Percentiles rank a stretch among this genome's conserved stretches.
These are phyloP conservation scores for Bufo gargarizans DNA, from an alignment of 2,113 vertebrate genomes.

Conservation along the genomic window DNA sequence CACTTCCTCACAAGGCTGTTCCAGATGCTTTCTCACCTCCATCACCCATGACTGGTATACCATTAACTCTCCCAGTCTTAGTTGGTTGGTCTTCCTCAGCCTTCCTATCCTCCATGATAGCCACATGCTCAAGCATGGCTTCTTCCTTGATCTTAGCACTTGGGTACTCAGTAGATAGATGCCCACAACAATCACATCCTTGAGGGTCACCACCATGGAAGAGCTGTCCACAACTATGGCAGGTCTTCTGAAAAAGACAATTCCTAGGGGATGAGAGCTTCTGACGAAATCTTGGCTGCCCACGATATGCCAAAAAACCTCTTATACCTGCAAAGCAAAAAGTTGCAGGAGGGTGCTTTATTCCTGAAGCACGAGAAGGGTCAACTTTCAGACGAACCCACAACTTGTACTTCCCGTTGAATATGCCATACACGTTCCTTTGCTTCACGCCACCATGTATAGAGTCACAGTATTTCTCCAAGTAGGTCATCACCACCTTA, in stretches of 20 bases:
- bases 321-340: background rate
- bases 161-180: background rate
- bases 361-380: background rate
- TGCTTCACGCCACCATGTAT: background rate
- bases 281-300: background rate
- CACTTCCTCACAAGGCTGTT: no score
- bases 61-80: no score
- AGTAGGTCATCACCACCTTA: background rate
- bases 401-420: constrained; percentile 6
- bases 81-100: no score
- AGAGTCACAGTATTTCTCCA: background rate
- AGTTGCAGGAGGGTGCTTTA: background rate
- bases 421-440: background rate
- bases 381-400: background rate
- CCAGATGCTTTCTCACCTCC: no score
- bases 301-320: background rate
- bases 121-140: background rate
- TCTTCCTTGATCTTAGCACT: background rate
- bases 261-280: background rate
- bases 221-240: background rate
- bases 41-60: no score
- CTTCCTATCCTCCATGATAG: background rate
- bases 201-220: background rate
- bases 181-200: background rate
- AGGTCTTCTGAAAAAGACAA: background rate